phyloP scores from a whole-genome alignment of 1,140 invertebrate genomes.

The Anoplolepis gracilipes region DNA sequence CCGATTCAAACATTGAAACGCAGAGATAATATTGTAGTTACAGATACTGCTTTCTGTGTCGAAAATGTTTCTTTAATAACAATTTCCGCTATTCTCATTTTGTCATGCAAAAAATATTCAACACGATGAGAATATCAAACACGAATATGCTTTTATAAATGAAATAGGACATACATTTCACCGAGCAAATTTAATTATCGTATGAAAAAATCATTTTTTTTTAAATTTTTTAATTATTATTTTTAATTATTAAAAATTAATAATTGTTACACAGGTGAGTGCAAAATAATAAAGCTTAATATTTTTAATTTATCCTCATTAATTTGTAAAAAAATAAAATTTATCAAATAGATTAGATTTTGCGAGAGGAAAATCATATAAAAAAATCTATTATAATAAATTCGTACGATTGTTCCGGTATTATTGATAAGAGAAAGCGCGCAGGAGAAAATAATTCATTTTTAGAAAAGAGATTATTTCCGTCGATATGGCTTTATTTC shows the following conservation, averaged over 20 bases:
- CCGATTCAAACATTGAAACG: constrained; percentile 11
- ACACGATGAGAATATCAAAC: not conserved
- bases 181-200: not conserved
- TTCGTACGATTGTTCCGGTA: not conserved
- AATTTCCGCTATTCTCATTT: constrained; percentile 16
- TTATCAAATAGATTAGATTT: too few relatives aligned
- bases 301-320: not conserved
- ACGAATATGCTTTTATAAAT: not conserved
- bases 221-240: not conserved
- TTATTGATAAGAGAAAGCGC: constrained; percentile 19
- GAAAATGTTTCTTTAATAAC: not conserved
- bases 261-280: too few relatives aligned
- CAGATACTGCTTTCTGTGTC: not conserved
- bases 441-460: not conserved
- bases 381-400: not conserved
- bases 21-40: too few relatives aligned
- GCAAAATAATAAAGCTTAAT: too few relatives aligned
- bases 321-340: too few relatives aligned
- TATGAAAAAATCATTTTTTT: too few relatives aligned
- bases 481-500: not conserved
- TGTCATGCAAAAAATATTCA: constrained; percentile 12
- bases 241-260: not conserved
- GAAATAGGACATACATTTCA: not conserved
- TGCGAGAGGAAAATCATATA: not conserved
- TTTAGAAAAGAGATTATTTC: not conserved